These are phyloP conservation scores for Theodoxus fluviatilis DNA, from an alignment of 2,888 invertebrate genomes.

Conservation along the genomic window DNA sequence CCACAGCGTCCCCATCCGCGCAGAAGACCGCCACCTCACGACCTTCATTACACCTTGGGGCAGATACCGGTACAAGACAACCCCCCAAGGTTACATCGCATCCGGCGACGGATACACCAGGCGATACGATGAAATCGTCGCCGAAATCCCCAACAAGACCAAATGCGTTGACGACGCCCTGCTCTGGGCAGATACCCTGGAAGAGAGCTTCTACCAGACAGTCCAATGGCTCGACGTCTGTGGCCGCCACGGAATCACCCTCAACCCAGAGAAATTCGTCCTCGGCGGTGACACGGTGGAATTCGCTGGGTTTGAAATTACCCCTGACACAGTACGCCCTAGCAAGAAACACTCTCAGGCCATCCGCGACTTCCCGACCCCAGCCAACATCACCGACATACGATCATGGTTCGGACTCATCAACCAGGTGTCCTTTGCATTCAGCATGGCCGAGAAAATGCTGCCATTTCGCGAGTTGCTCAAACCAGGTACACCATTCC, in stretches of 20 bases:
- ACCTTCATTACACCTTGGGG: slow-evolving; percentile 39
- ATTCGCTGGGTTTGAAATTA: slow-evolving; percentile 42
- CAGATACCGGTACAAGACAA: slow-evolving; percentile 34
- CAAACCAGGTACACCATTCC: slow-evolving; percentile 34
- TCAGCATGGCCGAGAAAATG: slow-evolving; percentile 40
- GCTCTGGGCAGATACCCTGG: slow-evolving; percentile 28
- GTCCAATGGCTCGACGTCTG: slow-evolving; percentile 39
- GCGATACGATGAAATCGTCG: slow-evolving; percentile 41
- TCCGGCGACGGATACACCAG: slow-evolving; percentile 38
- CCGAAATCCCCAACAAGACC: slow-evolving; percentile 42
- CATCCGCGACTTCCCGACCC: slow-evolving; percentile 38
- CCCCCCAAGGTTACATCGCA: no score
- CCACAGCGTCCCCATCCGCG: slow-evolving; percentile 31
- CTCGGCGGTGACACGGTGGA: slow-evolving; percentile 36
- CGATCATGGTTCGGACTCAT: slow-evolving; percentile 43
- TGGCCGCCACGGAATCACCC: slow-evolving; percentile 38
- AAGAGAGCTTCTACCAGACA: slow-evolving; percentile 28
- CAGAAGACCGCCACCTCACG: slow-evolving; percentile 34
- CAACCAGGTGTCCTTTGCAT: slow-evolving; percentile 42
- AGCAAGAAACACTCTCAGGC: slow-evolving; percentile 32
- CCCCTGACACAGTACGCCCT: slow-evolving; percentile 32
- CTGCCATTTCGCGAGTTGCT: slow-evolving; percentile 39
- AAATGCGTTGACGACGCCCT: slow-evolving; percentile 41
- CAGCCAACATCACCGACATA: slow-evolving; percentile 37
- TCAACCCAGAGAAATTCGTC: slow-evolving; percentile 43